Percentiles rank a stretch among this genome's conserved stretches.
Evolutionary conservation across 2,113 vertebrate species (phyloP).

Genomic region (Sminthopsis crassicaudata): DNA sequence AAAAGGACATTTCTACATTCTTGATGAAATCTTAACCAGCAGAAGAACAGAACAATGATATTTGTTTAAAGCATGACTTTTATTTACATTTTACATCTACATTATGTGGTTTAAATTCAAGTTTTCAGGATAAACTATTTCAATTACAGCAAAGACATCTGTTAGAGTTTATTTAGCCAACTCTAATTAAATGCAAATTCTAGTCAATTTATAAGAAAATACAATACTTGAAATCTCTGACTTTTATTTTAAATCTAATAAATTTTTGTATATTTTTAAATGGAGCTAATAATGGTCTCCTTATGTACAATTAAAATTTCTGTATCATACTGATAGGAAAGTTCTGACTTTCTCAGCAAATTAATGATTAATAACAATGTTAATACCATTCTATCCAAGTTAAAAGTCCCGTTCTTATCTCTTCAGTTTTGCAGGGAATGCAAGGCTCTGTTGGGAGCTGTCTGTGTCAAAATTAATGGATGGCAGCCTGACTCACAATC

Average conservation of each 20-base stretch:
- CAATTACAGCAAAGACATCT: conserved; percentile 29
- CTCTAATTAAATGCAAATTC: conserved; percentile 50
- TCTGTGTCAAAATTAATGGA: neutral
- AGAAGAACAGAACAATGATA: conserved; percentile 42
- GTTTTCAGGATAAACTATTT: conserved; percentile 16
- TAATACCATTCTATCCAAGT: neutral
- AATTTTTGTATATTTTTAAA: conserved; percentile 29
- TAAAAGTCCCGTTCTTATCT: neutral
- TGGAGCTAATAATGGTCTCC: neutral
- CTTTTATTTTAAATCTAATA: conserved; percentile 42
- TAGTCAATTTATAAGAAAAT: conserved; percentile 45
- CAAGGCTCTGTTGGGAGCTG: neutral
- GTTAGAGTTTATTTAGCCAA: conserved; percentile 29
- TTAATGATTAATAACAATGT: neutral
- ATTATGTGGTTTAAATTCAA: conserved; percentile 24
- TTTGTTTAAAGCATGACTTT: conserved; percentile 33
- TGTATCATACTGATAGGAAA: conserved; percentile 29
- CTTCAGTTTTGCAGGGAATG: neutral
- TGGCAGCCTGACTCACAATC: conserved; percentile 28
- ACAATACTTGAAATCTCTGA: conserved; percentile 27
- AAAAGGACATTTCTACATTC: conserved; percentile 1
- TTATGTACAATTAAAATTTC: neutral
- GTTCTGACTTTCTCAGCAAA: conserved; percentile 34
- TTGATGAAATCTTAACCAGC: conserved; percentile 26
- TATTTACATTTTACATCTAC: conserved; percentile 28